Conservation (phyloP, 1,140 invertebrate species). For the Cylas formicarius region DNA sequence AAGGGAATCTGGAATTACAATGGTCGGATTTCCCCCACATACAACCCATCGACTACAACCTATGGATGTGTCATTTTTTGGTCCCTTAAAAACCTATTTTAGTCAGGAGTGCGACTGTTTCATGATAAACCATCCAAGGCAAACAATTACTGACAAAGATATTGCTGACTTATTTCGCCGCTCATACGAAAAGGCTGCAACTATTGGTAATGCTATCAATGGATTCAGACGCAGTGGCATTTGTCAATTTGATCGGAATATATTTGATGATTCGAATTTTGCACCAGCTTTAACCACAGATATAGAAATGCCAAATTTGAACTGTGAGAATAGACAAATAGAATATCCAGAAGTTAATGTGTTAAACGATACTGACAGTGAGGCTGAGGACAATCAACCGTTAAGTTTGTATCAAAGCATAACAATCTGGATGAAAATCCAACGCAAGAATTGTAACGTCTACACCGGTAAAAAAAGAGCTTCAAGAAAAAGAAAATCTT, state of each 20-base stretch:
- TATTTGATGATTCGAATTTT: background rate
- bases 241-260: background rate
- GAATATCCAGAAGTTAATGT: no score
- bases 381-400: no score
- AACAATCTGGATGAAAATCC: no score
- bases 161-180: constrained; percentile 4
- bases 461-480: no score
- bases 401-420: no score
- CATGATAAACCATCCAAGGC: constrained; percentile 3
- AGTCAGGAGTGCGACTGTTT: constrained; percentile 12
- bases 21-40: constrained; percentile 40
- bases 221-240: constrained; percentile 5
- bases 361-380: no score
- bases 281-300: background rate
- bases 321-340: no score
- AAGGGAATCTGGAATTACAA: constrained; percentile 35
- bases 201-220: constrained; percentile 4
- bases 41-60: constrained; percentile 39
- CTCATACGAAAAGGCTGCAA: constrained; percentile 5
- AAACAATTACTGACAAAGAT: constrained; percentile 7
- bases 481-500: no score
- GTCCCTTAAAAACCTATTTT: constrained; percentile 38
- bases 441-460: no score
- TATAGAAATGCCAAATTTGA: no score
- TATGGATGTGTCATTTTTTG: constrained; percentile 37